A percentile compares a stretch with the other conserved stretches of the same genome.
phyloP scores from a whole-genome alignment of 2,888 invertebrate species.

The Conistra vaccinii region DNA sequence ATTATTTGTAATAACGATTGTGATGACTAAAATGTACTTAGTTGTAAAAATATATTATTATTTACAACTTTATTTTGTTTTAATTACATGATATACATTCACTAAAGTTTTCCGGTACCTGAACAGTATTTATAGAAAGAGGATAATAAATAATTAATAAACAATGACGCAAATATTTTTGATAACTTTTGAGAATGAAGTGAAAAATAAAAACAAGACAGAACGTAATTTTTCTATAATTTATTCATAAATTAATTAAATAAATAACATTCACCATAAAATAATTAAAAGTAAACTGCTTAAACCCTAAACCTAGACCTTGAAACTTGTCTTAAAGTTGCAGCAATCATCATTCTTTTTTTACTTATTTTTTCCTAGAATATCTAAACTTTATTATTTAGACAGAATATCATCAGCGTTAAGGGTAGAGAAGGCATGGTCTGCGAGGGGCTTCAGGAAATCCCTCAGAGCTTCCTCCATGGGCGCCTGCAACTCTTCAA shows the following conservation, averaged over 20 bases:
- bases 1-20: constrained; percentile 61
- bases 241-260: constrained; percentile 39
- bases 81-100: constrained; percentile 5
- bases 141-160: not conserved
- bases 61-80: constrained; percentile 60
- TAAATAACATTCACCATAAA: not conserved
- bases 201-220: not conserved
- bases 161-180: too few relatives aligned
- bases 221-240: constrained; percentile 1
- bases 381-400: constrained; percentile 24
- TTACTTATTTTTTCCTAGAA: not conserved
- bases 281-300: too few relatives aligned
- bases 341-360: not conserved
- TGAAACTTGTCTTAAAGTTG: not conserved
- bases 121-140: not conserved
- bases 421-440: constrained; percentile 83
- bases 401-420: constrained; percentile 84
- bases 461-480: constrained; percentile 91
- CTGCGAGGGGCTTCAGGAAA: constrained; percentile 85
- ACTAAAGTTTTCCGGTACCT: not conserved
- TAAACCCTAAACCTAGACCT: not conserved
- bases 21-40: constrained; percentile 68
- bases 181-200: not conserved
- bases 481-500: constrained; percentile 93
- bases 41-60: constrained; percentile 60